phyloP scores from a whole-genome alignment of 2,888 invertebrate genomes.

The Lysandra bellargus region DNA sequence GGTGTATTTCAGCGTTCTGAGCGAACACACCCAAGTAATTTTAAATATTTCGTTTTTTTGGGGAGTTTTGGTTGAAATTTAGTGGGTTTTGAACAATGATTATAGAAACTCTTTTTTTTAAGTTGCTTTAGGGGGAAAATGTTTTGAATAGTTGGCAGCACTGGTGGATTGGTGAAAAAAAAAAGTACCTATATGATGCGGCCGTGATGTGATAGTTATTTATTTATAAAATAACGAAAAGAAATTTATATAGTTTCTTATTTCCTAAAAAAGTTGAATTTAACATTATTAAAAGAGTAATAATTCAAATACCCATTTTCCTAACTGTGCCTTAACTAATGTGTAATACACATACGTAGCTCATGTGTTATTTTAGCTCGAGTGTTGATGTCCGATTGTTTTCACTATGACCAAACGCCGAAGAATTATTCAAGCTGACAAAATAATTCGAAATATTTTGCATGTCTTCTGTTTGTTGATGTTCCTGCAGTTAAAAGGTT shows the following conservation, averaged over 20 bases:
- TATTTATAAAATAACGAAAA: background rate
- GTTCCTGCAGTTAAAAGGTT: slow-evolving; percentile 74
- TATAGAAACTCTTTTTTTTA: too few relatives aligned
- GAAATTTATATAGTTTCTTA: background rate
- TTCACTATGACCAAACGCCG: slow-evolving; percentile 78
- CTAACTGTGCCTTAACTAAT: slow-evolving; percentile 45
- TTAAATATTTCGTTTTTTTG: too few relatives aligned
- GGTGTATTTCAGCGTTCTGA: too few relatives aligned
- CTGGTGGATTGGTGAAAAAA: too few relatives aligned
- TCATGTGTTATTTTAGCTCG: slow-evolving; percentile 48
- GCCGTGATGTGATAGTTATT: background rate
- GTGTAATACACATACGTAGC: slow-evolving; percentile 45
- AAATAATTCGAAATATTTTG: slow-evolving; percentile 73
- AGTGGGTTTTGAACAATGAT: too few relatives aligned
- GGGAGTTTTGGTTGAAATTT: too few relatives aligned
- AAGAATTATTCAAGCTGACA: slow-evolving; percentile 74
- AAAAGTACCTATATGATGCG: too few relatives aligned
- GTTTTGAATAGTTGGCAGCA: too few relatives aligned
- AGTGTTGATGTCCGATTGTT: slow-evolving; percentile 58
- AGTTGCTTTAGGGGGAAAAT: too few relatives aligned
- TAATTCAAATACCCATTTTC: slow-evolving; percentile 31
- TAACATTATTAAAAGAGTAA: background rate
- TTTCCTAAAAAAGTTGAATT: background rate
- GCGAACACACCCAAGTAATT: too few relatives aligned
- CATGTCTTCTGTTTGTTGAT: slow-evolving; percentile 74